Evolutionary conservation across 2,113 vertebrate genomes (phyloP), one percentile per base, ranked within the genome.

Genomic region (Anthoscopus minutus): DNA sequence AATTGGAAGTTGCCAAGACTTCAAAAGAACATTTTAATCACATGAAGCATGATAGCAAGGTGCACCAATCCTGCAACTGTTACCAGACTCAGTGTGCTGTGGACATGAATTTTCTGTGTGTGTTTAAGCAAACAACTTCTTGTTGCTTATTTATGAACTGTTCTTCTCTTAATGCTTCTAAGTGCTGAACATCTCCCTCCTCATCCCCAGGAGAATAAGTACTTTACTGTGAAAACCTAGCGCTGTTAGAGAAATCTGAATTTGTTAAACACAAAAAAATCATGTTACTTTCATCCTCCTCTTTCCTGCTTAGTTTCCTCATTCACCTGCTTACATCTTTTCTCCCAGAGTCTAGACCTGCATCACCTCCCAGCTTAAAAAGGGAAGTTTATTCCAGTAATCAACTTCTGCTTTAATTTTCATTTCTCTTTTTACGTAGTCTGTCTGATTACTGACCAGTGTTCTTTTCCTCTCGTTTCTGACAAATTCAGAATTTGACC

Each of bases 201-300:
- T 37, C 31, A 37, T 0, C 5, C 3, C 8, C 10, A 42, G 27
- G 22, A 77, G 58, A 24, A 15, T 23, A 72, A 23, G 9, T 80
- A 40, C 31, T 77, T 81, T 77, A 11, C 15, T 57, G 9, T 35
- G 23, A 53, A 83, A 57, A 44, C 2, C 1, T 66, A 12, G 4
- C 28, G 70, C 8, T 12, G 2, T 62, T 76, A 28, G 18, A 71
- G 31, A 57, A 62, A 25, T 47, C 21, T 33, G 33, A 42, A 37
- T 15, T 1, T 65, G 20, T 30, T 67, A 18, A 64, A 58, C 27
- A 25, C 23, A 62, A 38, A 56, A 69, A n/a, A 28, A 6, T 7
- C 20, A 3, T 51, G 19, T 22, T 81, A 42, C 0, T 0, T 77
- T 77, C 2, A 20, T 80, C 53, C 8, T 57, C 11, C 7, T 35